Conservation (phyloP, 1,140 invertebrate species). For the Euglossa dilemma region DNA sequence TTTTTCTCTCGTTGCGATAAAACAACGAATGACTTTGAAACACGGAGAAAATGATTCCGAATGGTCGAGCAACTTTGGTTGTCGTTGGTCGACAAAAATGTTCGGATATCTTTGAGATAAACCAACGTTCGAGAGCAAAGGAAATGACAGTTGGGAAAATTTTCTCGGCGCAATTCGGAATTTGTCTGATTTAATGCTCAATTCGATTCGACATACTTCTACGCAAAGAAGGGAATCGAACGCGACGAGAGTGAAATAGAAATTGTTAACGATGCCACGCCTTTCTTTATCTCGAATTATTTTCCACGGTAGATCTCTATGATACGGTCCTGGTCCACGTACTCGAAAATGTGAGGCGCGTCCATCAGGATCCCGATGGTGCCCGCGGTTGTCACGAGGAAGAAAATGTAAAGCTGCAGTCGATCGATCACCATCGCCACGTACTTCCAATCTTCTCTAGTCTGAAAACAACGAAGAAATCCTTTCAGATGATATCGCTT, state of each 20-base stretch:
- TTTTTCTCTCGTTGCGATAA: too few species aligned
- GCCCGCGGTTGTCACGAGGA: slow-evolving; percentile 96
- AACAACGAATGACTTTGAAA: too few species aligned
- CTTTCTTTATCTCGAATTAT: slow-evolving; percentile 82
- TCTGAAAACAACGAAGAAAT: slow-evolving; percentile 84
- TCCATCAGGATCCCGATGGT: slow-evolving; percentile 99
- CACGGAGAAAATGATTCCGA: too few species aligned
- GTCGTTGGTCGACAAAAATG: too few species aligned
- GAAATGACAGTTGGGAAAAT: too few species aligned
- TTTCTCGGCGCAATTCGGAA: too few species aligned
- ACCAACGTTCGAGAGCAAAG: too few species aligned
- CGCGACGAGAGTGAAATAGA: slow-evolving; percentile 36
- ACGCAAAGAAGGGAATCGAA: slow-evolving; percentile 34
- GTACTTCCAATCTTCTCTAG: slow-evolving; percentile 99
- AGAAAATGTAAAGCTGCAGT: slow-evolving; percentile 98
- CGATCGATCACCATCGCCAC: slow-evolving; percentile 99
- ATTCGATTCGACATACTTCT: neutral
- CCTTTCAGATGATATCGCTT: too few species aligned
- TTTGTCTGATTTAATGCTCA: too few species aligned
- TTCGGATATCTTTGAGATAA: too few species aligned
- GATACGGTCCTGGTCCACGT: slow-evolving; percentile 98
- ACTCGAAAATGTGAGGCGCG: slow-evolving; percentile 99
- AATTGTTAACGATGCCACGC: slow-evolving; percentile 66
- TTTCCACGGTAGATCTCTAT: slow-evolving; percentile 97
- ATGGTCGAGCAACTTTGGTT: too few species aligned